These are phyloP conservation scores for Lepidochitona cinerea DNA, from an alignment of 2,888 invertebrate species.

Conservation along the genomic window DNA sequence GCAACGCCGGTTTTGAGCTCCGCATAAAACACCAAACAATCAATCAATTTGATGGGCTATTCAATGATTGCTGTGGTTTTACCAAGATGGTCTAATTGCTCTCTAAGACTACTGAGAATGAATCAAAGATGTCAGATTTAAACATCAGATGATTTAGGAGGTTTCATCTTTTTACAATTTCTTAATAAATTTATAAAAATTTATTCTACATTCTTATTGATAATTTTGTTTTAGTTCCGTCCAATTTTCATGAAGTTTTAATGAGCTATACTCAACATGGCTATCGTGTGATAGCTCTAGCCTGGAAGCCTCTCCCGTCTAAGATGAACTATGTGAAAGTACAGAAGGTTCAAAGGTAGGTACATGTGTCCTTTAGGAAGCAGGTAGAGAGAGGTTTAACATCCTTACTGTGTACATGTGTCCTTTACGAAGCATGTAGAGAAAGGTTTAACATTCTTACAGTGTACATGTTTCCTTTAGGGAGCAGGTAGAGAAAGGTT, in stretches of 20 bases:
- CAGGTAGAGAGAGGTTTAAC: conserved; percentile 82
- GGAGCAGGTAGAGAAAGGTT: conserved; percentile 79
- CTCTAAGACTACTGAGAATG: too few relatives aligned
- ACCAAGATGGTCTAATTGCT: too few relatives aligned
- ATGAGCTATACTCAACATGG: conserved; percentile 73
- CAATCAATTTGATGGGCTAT: too few relatives aligned
- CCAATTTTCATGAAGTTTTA: conserved; percentile 71
- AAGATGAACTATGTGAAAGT: conserved; percentile 70
- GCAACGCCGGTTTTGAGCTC: too few relatives aligned
- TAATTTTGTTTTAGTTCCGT: conserved; percentile 69
- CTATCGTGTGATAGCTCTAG: conserved; percentile 74
- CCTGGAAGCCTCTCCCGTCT: conserved; percentile 69
- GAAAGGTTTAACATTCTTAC: conserved; percentile 83
- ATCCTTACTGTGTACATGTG: too few relatives aligned
- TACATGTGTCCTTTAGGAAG: conserved; percentile 51
- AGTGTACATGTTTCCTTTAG: too few relatives aligned
- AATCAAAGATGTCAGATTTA: too few relatives aligned
- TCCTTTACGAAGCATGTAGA: conserved; percentile 77
- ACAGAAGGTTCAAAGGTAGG: conserved; percentile 66
- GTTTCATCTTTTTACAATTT: too few relatives aligned
- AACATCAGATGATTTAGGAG: too few relatives aligned
- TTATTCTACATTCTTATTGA: not conserved
- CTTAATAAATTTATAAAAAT: too few relatives aligned
- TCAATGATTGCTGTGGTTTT: too few relatives aligned
- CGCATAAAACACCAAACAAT: too few relatives aligned